These are phyloP conservation scores for Scaptomyza flava DNA, from an alignment of 2,888 invertebrate species.

Conservation along the genomic window DNA sequence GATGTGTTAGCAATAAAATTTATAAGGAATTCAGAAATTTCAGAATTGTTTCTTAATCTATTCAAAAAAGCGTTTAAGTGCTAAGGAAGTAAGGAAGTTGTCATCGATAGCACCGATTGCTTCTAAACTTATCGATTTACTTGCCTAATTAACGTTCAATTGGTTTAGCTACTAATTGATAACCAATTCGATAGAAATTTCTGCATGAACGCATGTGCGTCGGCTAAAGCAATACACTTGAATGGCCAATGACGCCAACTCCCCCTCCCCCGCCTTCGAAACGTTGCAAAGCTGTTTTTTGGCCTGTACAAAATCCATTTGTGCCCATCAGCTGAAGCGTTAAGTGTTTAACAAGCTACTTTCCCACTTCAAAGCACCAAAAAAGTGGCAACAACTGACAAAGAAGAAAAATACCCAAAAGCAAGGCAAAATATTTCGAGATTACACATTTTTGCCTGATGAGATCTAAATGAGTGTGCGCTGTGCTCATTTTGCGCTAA, in stretches of 20 bases:
- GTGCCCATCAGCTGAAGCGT: conserved; percentile 57
- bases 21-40: not conserved
- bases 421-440: conserved; percentile 27
- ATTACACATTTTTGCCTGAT: conserved; percentile 36
- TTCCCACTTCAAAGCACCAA: conserved; percentile 72
- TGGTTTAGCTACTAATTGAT: conserved; percentile 7
- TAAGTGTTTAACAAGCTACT: conserved; percentile 75
- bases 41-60: no score
- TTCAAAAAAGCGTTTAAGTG: no score
- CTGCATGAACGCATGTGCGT: conserved; percentile 23
- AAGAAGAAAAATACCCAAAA: conserved; percentile 22
- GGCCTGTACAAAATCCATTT: conserved; percentile 43
- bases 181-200: conserved; percentile 18
- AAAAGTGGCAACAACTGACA: conserved; percentile 37
- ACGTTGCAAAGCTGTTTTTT: not conserved
- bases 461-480: conserved; percentile 49
- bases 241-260: conserved; percentile 48
- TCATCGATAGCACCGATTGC: not conserved
- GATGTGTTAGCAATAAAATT: not conserved
- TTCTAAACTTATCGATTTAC: not conserved
- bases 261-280: not conserved
- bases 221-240: conserved; percentile 29
- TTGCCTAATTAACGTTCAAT: conserved; percentile 3
- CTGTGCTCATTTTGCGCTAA: conserved; percentile 70
- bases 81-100: no score